Conservation (phyloP, 1,140 invertebrate species). For the Ctenoplectra terminalis region DNA sequence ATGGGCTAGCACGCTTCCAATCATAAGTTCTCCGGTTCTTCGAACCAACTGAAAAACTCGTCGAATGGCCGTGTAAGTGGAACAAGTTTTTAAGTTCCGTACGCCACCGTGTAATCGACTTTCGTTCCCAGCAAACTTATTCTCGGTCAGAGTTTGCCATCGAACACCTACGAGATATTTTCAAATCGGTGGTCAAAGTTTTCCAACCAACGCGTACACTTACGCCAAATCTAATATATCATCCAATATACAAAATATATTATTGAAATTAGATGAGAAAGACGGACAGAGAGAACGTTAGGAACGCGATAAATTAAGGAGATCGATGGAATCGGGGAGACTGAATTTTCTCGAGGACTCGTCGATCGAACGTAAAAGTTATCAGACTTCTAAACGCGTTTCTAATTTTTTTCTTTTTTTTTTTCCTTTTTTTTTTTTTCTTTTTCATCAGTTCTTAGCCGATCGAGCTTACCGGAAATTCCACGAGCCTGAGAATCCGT, state of each 20-base stretch:
- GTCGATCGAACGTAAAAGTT: background rate
- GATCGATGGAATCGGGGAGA: background rate
- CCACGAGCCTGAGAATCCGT: background rate
- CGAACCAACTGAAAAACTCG: conserved; percentile 9
- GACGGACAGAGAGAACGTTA: too few relatives aligned
- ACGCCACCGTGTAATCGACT: conserved; percentile 23
- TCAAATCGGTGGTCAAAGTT: too few relatives aligned
- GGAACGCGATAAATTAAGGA: background rate
- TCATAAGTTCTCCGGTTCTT: conserved; percentile 15
- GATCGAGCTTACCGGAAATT: background rate
- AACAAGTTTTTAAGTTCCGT: conserved; percentile 27
- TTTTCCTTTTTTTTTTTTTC: too few relatives aligned
- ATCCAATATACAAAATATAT: too few relatives aligned
- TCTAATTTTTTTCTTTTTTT: conserved; percentile 28
- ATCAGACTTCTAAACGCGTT: conserved; percentile 1
- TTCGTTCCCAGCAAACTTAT: conserved; percentile 2
- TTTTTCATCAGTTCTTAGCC: background rate
- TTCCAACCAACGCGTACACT: too few relatives aligned
- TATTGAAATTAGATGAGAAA: too few relatives aligned
- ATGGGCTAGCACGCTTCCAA: conserved; percentile 30
- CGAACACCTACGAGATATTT: too few relatives aligned
- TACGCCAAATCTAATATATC: too few relatives aligned
- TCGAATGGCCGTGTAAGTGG: conserved; percentile 17
- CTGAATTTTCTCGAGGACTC: background rate
- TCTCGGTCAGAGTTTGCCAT: background rate